Base-by-base conservation (phyloP, 2,888 invertebrate species). In the Timema cristinae region DNA sequence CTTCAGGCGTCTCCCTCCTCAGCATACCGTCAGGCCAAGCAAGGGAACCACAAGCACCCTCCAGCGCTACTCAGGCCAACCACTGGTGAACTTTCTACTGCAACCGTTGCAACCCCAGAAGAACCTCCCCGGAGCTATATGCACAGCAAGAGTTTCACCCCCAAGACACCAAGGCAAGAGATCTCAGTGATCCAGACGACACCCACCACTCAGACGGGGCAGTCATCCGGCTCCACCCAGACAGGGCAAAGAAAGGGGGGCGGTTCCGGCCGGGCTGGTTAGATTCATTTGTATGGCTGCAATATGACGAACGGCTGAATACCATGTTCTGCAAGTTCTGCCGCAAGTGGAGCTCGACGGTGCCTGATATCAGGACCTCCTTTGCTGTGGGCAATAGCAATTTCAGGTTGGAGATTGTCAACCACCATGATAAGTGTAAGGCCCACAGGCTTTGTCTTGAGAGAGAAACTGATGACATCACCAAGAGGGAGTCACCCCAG, bases 371-470 rank as follows among this genome's bases (percentile, higher is more conserved):
- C 78, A 86, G 91, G 72, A 91, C 91, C n/a, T 91, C 91, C 0
- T 92, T 92, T 78, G 90, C 91, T n/a, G 89, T 89, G 78, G 91
- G 91, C 72, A 92, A 90, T 78, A 86, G 89, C 67, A 91, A 91
- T 81, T 91, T 91, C 82, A 85, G 91, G 70, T 83, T 91, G 74
- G 91, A 91, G 83, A 91, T 91, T 78, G 88, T 92, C 67, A 91
- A 91, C 80, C 91, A 91, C 81, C 91, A 91, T 79, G 89, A 91
- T 80, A 91, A 90, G 80, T 91, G 90, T 80, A 92, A 91, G 81
- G 91, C 91, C 51, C 91, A 91, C 80, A 86, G 88, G 77, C 81
- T 90, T 78, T 91, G 91, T 80, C 82, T 85, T 71, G 82, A 83
- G 50, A 85, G 84, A 78, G 86, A 87, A 77, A 80, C 81, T 67